Conservation (phyloP, 2,888 invertebrate genomes). For the Lordiphosa andalusiaca region DNA sequence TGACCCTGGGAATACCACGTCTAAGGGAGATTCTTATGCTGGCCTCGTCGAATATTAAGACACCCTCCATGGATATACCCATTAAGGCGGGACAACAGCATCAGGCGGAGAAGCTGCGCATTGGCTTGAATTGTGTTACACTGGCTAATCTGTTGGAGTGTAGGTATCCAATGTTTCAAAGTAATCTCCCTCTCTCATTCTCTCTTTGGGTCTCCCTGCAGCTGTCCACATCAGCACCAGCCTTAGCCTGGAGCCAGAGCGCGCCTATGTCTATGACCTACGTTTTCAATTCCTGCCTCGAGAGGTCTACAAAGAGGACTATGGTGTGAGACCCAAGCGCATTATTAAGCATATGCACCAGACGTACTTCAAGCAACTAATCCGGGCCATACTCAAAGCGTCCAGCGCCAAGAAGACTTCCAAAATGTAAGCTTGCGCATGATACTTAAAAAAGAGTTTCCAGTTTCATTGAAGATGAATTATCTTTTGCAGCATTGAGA, state of each 20-base stretch:
- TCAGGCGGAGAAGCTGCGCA: conserved; percentile 85
- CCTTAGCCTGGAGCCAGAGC: conserved; percentile 82
- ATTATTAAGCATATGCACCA: conserved; percentile 88
- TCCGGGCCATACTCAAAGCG: conserved; percentile 83
- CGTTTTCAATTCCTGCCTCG: conserved; percentile 88
- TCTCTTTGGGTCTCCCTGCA: conserved; percentile 30
- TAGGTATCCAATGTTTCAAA: conserved; percentile 38
- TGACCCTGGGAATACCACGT: conserved; percentile 99
- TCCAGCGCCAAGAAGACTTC: conserved; percentile 81
- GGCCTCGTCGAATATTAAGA: conserved; percentile 95
- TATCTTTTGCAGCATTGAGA: conserved; percentile 77
- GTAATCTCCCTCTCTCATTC: no score
- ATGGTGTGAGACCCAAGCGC: conserved; percentile 85
- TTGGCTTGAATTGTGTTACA: conserved; percentile 88
- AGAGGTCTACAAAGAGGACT: conserved; percentile 87
- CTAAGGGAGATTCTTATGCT: conserved; percentile 98
- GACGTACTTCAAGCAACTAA: conserved; percentile 86
- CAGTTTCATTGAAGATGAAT: no score
- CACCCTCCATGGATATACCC: conserved; percentile 97
- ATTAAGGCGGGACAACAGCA: conserved; percentile 83
- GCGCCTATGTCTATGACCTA: conserved; percentile 85
- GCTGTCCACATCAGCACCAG: conserved; percentile 76
- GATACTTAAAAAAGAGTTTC: no score
- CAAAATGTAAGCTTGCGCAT: conserved; percentile 57
- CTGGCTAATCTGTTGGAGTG: conserved; percentile 89